These are phyloP conservation scores for Rhagonycha lutea DNA, from an alignment of 2,888 invertebrate species.

Conservation along the genomic window DNA sequence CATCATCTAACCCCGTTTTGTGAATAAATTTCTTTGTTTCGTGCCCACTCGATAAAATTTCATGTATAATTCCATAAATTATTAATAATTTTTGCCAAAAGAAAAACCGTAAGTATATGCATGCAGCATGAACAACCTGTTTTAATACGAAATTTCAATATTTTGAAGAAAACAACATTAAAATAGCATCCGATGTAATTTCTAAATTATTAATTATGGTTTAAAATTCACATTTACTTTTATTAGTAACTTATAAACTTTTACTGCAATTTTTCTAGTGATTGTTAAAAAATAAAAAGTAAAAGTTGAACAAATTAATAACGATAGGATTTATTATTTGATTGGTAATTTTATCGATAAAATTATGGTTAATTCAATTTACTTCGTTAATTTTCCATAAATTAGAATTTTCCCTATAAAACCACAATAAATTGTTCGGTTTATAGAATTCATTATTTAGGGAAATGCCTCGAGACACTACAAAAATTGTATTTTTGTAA, in stretches of 20 bases:
- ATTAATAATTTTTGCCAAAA: neutral
- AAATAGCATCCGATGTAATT: neutral
- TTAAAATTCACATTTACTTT: neutral
- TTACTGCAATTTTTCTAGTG: neutral
- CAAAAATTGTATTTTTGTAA: neutral
- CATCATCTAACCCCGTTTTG: neutral
- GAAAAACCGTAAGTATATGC: neutral
- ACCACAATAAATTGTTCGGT: too few relatives aligned
- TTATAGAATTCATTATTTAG: neutral
- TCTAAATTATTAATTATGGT: neutral
- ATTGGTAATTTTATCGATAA: neutral
- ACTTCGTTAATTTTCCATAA: neutral
- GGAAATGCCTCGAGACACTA: neutral
- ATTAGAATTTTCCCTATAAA: neutral
- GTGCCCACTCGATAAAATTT: neutral
- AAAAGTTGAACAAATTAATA: neutral
- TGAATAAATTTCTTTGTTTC: neutral
- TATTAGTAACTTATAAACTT: neutral
- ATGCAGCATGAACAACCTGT: neutral
- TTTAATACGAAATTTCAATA: too few relatives aligned
- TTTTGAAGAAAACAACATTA: too few relatives aligned
- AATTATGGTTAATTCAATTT: neutral
- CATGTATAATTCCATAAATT: neutral
- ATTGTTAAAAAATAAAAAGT: neutral
- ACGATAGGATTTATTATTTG: neutral